Evolutionary conservation across 2,113 vertebrate species (phyloP).

Genomic region (Prietella phreatophila): DNA sequence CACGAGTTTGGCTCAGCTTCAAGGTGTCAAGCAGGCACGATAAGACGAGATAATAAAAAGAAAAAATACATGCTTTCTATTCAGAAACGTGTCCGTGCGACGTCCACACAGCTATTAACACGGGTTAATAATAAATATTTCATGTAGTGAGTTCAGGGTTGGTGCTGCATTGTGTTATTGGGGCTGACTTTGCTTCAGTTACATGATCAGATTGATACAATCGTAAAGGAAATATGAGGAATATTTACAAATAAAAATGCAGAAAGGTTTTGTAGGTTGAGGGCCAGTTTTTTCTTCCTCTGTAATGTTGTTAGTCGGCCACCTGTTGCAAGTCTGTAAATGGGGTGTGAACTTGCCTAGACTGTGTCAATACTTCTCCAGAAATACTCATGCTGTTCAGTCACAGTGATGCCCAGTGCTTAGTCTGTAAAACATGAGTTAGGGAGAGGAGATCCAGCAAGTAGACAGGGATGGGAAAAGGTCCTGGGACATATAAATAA

Average conservation of each 20-base stretch:
- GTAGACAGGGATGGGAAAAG: background rate
- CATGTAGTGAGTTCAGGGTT: background rate
- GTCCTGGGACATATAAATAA: background rate
- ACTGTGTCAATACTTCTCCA: background rate
- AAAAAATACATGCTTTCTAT: background rate
- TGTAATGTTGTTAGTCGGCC: background rate
- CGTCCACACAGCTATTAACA: background rate
- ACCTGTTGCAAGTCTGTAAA: slow-evolving; percentile 27
- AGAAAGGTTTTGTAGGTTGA: background rate
- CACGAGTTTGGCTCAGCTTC: background rate
- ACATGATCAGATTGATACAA: background rate
- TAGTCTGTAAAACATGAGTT: background rate
- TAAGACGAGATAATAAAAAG: background rate
- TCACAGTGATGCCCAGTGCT: background rate
- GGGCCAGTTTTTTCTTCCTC: background rate
- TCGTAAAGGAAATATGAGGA: background rate
- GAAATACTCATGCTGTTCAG: background rate
- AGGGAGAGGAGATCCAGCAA: background rate
- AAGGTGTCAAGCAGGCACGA: background rate
- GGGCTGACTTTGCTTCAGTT: background rate
- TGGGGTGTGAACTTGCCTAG: background rate
- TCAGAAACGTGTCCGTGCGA: background rate
- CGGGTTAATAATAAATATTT: background rate
- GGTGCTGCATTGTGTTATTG: background rate
- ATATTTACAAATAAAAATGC: no score